Percentiles rank a stretch among this genome's conserved stretches.
Conservation (phyloP, 2,888 invertebrate genomes). For the Aspidiotus rigidus region DNA sequence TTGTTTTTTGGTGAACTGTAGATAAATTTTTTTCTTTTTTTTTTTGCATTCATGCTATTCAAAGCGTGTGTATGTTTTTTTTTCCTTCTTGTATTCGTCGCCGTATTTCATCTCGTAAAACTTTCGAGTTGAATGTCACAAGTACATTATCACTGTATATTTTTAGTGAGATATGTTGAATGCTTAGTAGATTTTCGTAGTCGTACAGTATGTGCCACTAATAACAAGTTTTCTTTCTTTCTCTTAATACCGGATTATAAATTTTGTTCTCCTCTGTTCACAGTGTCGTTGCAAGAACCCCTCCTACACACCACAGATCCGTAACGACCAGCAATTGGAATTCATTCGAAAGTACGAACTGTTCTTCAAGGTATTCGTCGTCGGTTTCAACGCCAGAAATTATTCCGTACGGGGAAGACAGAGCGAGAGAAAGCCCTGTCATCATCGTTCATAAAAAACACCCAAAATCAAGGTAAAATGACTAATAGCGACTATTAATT, state of each 20-base stretch:
- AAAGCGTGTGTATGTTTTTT: too few relatives aligned
- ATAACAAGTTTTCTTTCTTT: conserved; percentile 14
- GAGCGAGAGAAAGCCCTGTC: conserved; percentile 39
- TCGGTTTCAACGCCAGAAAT: conserved; percentile 26
- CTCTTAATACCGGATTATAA: conserved; percentile 16
- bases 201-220: too few relatives aligned
- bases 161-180: too few relatives aligned
- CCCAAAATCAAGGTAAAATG: conserved; percentile 41
- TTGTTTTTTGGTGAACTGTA: too few relatives aligned
- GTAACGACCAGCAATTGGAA: conserved; percentile 38
- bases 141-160: too few relatives aligned
- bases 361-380: conserved; percentile 31
- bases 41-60: too few relatives aligned
- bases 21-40: too few relatives aligned
- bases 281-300: conserved; percentile 35
- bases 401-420: conserved; percentile 39
- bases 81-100: too few relatives aligned
- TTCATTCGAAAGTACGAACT: conserved; percentile 37
- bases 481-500: background rate
- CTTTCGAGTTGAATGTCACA: too few relatives aligned
- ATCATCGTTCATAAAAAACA: conserved; percentile 40
- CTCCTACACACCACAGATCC: conserved; percentile 34
- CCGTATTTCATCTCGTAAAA: too few relatives aligned
- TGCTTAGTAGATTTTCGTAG: too few relatives aligned
- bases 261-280: conserved; percentile 10